Evolutionary conservation across 2,113 vertebrate species (phyloP).

Genomic region (Python bivittatus): DNA sequence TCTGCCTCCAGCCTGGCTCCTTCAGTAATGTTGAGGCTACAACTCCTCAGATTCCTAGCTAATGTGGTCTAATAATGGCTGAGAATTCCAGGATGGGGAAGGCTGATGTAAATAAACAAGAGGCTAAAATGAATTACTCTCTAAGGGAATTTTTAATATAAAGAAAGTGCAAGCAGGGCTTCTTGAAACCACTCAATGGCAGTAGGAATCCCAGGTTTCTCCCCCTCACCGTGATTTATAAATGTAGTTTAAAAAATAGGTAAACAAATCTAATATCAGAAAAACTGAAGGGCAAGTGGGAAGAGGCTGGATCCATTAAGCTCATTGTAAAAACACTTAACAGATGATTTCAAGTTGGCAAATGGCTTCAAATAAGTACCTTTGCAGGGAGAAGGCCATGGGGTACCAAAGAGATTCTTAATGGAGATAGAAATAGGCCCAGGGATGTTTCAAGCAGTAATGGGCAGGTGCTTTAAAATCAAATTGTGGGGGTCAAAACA

Average conservation of each 20-base stretch:
- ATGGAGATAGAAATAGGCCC: background rate
- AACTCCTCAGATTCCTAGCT: background rate
- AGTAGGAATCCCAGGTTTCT: background rate
- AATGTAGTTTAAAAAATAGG: background rate
- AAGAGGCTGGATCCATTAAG: slow-evolving; percentile 13
- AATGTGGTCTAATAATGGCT: background rate
- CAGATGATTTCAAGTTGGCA: slow-evolving; percentile 16
- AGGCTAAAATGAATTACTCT: background rate
- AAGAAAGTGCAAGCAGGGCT: background rate
- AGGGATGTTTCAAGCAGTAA: background rate
- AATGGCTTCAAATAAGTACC: slow-evolving; percentile 21
- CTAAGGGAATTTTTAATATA: background rate
- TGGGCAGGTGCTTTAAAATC: slow-evolving; percentile 13
- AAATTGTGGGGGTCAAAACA: slow-evolving; percentile 1
- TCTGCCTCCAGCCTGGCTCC: background rate
- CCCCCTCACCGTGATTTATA: background rate
- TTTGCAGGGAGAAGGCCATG: slow-evolving; percentile 7
- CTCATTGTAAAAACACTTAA: slow-evolving; percentile 35
- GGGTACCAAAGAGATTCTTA: slow-evolving; percentile 4
- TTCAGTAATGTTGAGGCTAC: background rate
- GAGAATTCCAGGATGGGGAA: background rate
- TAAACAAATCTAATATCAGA: background rate
- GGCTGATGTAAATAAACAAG: background rate
- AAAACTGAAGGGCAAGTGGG: background rate
- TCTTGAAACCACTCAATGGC: background rate